Percentiles rank a stretch among this genome's conserved stretches.
Evolutionary conservation across 2,888 invertebrate species (phyloP).

Genomic region (Baronia brevicornis): DNA sequence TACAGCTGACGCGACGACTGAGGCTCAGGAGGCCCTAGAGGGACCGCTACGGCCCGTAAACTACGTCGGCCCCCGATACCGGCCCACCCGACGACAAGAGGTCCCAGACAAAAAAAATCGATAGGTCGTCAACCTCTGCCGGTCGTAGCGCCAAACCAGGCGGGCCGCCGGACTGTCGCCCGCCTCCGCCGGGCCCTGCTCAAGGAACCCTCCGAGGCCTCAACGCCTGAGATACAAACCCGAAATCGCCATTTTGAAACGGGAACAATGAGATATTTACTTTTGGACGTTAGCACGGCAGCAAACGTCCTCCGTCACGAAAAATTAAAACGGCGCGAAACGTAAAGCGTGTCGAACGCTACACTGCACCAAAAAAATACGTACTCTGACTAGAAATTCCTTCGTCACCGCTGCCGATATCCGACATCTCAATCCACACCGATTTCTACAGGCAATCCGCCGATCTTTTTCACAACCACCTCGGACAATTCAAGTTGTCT

Average conservation of each 20-base stretch:
- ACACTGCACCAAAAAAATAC: conserved; percentile 63
- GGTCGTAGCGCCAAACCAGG: conserved; percentile 55
- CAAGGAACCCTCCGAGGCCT: conserved; percentile 26
- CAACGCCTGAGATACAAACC: conserved; percentile 36
- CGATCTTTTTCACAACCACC: conserved; percentile 62
- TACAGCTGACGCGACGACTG: conserved; percentile 26
- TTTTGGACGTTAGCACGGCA: conserved; percentile 53
- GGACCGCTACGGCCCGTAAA: conserved; percentile 22
- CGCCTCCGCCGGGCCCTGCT: conserved; percentile 24
- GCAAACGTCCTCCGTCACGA: conserved; percentile 38
- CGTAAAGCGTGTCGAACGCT: conserved; percentile 30
- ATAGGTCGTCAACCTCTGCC: conserved; percentile 72
- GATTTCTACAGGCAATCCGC: conserved; percentile 68
- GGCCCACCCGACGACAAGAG: conserved; percentile 59
- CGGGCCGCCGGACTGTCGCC: conserved; percentile 45
- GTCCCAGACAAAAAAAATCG: conserved; percentile 74
- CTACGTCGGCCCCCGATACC: too few species aligned
- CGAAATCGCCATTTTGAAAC: conserved; percentile 74
- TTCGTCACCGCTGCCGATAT: conserved; percentile 87
- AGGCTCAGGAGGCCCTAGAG: conserved; percentile 19
- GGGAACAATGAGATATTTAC: conserved; percentile 74
- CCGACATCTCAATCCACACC: conserved; percentile 81
- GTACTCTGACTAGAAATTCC: conserved; percentile 87
- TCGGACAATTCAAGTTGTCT: conserved; percentile 60
- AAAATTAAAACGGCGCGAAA: conserved; percentile 41